Evolutionary conservation across 2,113 vertebrate genomes (phyloP).

Genomic region (Syrrhaptes paradoxus): DNA sequence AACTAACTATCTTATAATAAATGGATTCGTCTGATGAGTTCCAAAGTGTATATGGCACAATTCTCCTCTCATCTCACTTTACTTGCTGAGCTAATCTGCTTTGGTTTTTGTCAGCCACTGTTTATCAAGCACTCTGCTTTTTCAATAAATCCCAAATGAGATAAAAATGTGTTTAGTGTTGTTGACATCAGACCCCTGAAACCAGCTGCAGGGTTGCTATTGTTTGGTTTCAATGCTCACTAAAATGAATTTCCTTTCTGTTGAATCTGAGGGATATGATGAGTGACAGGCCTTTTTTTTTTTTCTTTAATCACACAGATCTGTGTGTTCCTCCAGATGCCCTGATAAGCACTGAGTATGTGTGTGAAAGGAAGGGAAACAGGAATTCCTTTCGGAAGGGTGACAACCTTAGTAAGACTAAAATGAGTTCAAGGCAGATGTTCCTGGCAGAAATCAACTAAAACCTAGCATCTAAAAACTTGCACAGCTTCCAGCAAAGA

Average conservation of each 20-base stretch:
- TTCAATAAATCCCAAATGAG: slow-evolving; percentile 50
- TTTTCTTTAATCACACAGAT: slow-evolving; percentile 40
- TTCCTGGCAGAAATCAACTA: slow-evolving; percentile 60
- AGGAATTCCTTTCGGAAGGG: slow-evolving; percentile 81
- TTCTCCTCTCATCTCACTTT: neutral
- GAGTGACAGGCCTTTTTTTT: slow-evolving; percentile 57
- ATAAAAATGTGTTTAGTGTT: slow-evolving; percentile 48
- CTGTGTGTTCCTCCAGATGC: slow-evolving; percentile 62
- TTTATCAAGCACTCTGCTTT: slow-evolving; percentile 24
- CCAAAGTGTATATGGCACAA: neutral
- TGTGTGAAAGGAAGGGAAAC: slow-evolving; percentile 74
- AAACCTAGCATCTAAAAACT: slow-evolving; percentile 29
- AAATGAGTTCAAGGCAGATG: slow-evolving; percentile 66
- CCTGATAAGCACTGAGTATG: slow-evolving; percentile 45
- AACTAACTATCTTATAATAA: neutral
- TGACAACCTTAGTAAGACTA: slow-evolving; percentile 55
- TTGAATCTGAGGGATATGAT: slow-evolving; percentile 55
- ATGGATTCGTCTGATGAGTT: neutral
- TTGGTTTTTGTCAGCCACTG: slow-evolving; percentile 19
- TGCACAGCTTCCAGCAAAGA: slow-evolving; percentile 32
- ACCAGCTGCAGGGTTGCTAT: slow-evolving; percentile 69
- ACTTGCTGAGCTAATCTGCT: slow-evolving; percentile 12
- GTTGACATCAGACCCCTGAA: slow-evolving; percentile 62
- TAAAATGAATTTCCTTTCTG: slow-evolving; percentile 75
- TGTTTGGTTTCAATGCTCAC: slow-evolving; percentile 71